Conservation (phyloP, 1,140 invertebrate genomes). For the roundworm (Caenorhabditis elegans) region WBcel235 BX284606.5:5278001-5278500, state of each 20-base stretch:
- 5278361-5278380: constrained; percentile 30
- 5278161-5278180: constrained; percentile 75
- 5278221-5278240: constrained; percentile 91
- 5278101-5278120: constrained; percentile 66
- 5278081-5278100: constrained; percentile 73
- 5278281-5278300: neutral
- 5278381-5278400: neutral
- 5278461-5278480: neutral
- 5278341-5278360: constrained; percentile 29
- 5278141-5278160: constrained; percentile 70
- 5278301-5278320: neutral
- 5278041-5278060: constrained; percentile 97
- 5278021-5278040: constrained; percentile 89
- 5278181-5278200: constrained; percentile 77
- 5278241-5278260: constrained; percentile 81
- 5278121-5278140: constrained; percentile 51
- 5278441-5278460: constrained; percentile 14
- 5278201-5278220: constrained; percentile 84
- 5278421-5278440: neutral
- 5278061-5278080: constrained; percentile 77
- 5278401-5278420: constrained; percentile 32
- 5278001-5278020: constrained; percentile 94
- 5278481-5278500: neutral
- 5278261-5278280: constrained; percentile 70
- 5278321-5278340: constrained; percentile 11